phyloP scores from a whole-genome alignment of 2,888 invertebrate species.

The Atherix ibis region DNA sequence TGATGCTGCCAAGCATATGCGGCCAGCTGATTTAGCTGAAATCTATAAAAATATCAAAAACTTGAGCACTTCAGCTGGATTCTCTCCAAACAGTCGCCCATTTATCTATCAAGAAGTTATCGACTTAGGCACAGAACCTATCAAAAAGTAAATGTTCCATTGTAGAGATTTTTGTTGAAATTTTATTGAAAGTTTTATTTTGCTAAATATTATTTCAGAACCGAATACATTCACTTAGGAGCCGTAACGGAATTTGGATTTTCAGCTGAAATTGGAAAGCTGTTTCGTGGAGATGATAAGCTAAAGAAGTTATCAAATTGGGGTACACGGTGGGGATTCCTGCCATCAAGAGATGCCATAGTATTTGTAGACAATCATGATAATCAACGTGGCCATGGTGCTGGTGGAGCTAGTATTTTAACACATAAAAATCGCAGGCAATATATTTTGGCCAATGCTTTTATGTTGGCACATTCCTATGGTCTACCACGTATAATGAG shows the following conservation, averaged over 20 bases:
- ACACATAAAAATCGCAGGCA: slow-evolving; percentile 49
- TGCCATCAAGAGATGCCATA: slow-evolving; percentile 43
- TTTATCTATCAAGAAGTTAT: slow-evolving; percentile 65
- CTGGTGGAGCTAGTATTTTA: slow-evolving; percentile 32
- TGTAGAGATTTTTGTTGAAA: too few relatives aligned
- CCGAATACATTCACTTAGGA: slow-evolving; percentile 38
- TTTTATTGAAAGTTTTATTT: too few relatives aligned
- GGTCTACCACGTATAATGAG: slow-evolving; percentile 72
- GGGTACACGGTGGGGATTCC: slow-evolving; percentile 50
- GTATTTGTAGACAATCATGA: slow-evolving; percentile 86
- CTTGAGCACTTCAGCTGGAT: slow-evolving; percentile 48
- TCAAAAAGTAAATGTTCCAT: slow-evolving; percentile 22
- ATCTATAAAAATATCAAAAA: slow-evolving; percentile 47
- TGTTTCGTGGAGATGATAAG: slow-evolving; percentile 41
- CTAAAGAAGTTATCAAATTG: slow-evolving; percentile 48
- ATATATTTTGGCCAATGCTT: slow-evolving; percentile 70
- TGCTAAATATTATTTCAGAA: too few relatives aligned
- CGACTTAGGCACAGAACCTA: slow-evolving; percentile 41
- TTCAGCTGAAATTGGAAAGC: slow-evolving; percentile 33
- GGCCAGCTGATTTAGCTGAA: slow-evolving; percentile 49
- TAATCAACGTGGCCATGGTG: slow-evolving; percentile 73
- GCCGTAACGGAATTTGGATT: slow-evolving; percentile 64
- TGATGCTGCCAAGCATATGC: slow-evolving; percentile 44
- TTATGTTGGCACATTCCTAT: slow-evolving; percentile 75
- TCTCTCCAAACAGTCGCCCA: slow-evolving; percentile 44